Conservation (phyloP, 2,113 vertebrate genomes). For the Hippocampus comes region DNA sequence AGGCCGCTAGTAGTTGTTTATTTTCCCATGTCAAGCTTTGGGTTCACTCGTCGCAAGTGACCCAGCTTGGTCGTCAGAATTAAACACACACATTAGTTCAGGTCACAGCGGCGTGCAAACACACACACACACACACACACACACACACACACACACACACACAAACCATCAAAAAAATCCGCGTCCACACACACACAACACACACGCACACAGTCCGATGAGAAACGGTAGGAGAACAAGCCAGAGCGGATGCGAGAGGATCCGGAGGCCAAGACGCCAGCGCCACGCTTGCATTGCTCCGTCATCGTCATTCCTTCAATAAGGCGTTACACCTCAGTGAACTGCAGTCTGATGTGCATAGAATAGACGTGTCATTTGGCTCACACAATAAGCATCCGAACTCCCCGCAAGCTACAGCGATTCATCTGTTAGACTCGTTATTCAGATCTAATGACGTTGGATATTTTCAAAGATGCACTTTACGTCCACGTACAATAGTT, state of each 20-base stretch:
- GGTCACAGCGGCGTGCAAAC: not conserved
- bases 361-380: conserved; percentile 5
- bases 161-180: too few species aligned
- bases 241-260: not conserved
- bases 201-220: not conserved
- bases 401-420: not conserved
- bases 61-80: conserved; percentile 23
- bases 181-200: not conserved
- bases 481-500: too few species aligned
- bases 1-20: conserved; percentile 8
- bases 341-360: conserved; percentile 14
- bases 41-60: conserved; percentile 26
- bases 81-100: conserved; percentile 4
- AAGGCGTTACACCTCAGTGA: conserved; percentile 1
- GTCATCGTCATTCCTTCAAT: conserved; percentile 19
- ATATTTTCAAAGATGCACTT: too few species aligned
- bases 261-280: not conserved
- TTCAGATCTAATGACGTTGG: too few species aligned
- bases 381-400: not conserved
- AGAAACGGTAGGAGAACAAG: conserved; percentile 8
- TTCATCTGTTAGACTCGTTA: not conserved
- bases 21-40: conserved; percentile 22
- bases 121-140: conserved; percentile 4
- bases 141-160: conserved; percentile 1
- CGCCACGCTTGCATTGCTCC: not conserved